phyloP scores from a whole-genome alignment of 2,797 vertebrate genomes.

The Enteromius anoplus region DNA sequence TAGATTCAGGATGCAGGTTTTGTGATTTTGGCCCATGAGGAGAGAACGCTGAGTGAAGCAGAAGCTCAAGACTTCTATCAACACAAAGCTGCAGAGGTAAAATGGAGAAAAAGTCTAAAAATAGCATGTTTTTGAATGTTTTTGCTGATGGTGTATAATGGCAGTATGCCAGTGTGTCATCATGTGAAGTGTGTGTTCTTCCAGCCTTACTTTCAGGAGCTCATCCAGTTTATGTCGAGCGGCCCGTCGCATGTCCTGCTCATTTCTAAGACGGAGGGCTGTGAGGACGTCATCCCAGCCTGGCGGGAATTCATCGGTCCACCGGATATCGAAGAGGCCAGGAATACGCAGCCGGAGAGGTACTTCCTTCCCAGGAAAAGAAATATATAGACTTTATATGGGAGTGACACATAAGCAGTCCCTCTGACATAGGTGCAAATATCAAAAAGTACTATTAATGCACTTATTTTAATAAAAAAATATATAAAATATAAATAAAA shows the following conservation, averaged over 20 bases:
- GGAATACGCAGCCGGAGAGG: constrained; percentile 82
- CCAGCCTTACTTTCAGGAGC: constrained; percentile 81
- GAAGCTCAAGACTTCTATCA: constrained; percentile 84
- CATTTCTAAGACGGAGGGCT: constrained; percentile 75
- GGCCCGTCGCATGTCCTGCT: constrained; percentile 83
- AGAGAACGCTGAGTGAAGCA: constrained; percentile 76
- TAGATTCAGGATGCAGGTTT: constrained; percentile 89
- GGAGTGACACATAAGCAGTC: background rate
- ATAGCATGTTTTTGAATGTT: constrained; percentile 19
- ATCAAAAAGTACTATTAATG: background rate
- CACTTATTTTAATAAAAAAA: no score
- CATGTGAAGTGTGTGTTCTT: constrained; percentile 35
- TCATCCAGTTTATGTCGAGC: constrained; percentile 85
- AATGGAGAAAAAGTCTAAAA: constrained; percentile 28
- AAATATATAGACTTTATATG: background rate
- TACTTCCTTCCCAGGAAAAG: constrained; percentile 53
- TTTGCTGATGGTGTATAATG: constrained; percentile 25
- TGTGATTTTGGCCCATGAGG: constrained; percentile 82
- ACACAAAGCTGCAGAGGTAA: constrained; percentile 81
- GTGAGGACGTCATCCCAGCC: constrained; percentile 73
- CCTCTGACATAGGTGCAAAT: background rate
- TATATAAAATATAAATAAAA: no score
- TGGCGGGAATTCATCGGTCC: constrained; percentile 86
- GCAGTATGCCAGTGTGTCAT: constrained; percentile 2
- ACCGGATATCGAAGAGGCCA: constrained; percentile 79